Base-by-base conservation (phyloP, 1,140 invertebrate genomes). In the Papilio dardanus region DNA sequence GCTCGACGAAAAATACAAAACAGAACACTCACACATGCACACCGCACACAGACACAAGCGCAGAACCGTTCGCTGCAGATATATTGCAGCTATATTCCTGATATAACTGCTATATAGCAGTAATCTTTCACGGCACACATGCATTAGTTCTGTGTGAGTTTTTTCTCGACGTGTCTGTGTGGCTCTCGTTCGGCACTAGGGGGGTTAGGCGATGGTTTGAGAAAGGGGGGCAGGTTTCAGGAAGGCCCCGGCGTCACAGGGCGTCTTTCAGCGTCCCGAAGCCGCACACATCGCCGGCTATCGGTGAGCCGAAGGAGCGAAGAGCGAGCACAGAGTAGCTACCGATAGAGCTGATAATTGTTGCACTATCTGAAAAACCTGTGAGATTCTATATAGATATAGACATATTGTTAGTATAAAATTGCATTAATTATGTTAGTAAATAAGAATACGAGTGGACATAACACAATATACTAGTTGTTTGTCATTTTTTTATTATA, bases 221-320 rank as follows among this genome's bases (percentile, higher is more conserved):
- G 76, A 75, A n/a, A 79, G 76, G 81, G 83, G 77, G 85, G 83
- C 31, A 80, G 85, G 89, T 89, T 92, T 91, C 89, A 90, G 88
- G 87, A 89, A 88, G 85, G 87, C 87, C 84, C 79, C 77, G 79
- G 80, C 89, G 89, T 90, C 89, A 91, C 88, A 90, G 83, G 87
- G 87, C 90, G 88, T 92, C 91, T 92, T 92, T 92, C 91, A 92
- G 87, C 84, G 88, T 86, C 83, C 82, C 88, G 81, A 86, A 86
- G 88, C 79, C 84, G 88, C 91, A 91, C 91, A 92, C 91, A 92
- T 90, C 81, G 84, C 80, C 81, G 85, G 86, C 83, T 88, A 92
- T 92, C 86, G 91, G 90, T 85, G 91, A 92, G 88, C 86, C 91
- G 91, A 91, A 91, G 90, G 84, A 91, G 88, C 86, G 87, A 89